phyloP scores from a whole-genome alignment of 2,113 vertebrate genomes.

The Tetraodon nigroviridis region DNA sequence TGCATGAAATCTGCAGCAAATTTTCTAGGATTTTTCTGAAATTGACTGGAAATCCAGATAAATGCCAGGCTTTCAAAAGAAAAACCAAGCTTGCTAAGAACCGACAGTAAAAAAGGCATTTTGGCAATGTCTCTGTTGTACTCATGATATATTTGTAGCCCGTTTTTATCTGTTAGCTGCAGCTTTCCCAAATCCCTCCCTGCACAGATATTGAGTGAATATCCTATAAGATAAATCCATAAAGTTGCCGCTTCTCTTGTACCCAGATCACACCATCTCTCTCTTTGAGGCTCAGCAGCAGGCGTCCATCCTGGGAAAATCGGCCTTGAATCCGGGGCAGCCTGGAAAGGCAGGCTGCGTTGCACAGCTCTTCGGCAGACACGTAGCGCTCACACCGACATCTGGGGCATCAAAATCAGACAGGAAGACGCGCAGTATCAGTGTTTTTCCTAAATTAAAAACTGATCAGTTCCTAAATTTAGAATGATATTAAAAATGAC shows the following conservation, averaged over 20 bases:
- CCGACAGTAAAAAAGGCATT: constrained; percentile 7
- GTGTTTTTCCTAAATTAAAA: neutral
- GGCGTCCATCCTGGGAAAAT: constrained; percentile 65
- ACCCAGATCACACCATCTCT: constrained; percentile 59
- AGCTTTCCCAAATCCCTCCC: constrained; percentile 7
- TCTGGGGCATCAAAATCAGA: constrained; percentile 54
- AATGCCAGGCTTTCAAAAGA: constrained; percentile 1
- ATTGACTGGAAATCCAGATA: constrained; percentile 1
- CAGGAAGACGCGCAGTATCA: constrained; percentile 3
- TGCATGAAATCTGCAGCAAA: constrained; percentile 5
- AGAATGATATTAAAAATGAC: neutral
- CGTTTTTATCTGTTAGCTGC: constrained; percentile 21
- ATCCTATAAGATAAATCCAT: constrained; percentile 5
- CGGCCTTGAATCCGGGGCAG: constrained; percentile 76
- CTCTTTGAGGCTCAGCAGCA: constrained; percentile 71
- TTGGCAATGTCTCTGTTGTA: constrained; percentile 4
- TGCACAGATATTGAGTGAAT: neutral
- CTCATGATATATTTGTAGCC: constrained; percentile 9
- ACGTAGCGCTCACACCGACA: constrained; percentile 83
- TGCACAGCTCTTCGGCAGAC: constrained; percentile 86
- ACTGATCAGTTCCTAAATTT: neutral
- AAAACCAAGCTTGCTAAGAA: neutral
- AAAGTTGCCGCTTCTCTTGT: constrained; percentile 16
- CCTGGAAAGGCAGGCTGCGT: constrained; percentile 77
- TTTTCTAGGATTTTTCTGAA: constrained; percentile 6